These are phyloP conservation scores for Tetropium fuscum DNA, from an alignment of 2,888 invertebrate species.

Conservation along the genomic window DNA sequence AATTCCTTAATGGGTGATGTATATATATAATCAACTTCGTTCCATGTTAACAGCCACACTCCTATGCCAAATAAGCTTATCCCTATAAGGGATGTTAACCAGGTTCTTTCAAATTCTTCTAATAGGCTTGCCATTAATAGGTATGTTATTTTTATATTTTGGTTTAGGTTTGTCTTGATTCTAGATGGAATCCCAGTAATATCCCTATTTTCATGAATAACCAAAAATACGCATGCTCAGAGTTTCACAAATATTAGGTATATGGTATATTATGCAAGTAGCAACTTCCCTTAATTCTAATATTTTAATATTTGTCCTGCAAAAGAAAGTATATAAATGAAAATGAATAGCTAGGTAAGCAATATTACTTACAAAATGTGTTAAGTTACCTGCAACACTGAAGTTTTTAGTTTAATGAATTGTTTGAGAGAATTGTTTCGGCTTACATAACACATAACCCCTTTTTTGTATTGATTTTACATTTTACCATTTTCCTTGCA, in stretches of 20 bases:
- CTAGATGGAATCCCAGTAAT: too few species aligned
- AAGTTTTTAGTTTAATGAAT: too few species aligned
- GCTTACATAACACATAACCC: too few species aligned
- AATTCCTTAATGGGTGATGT: background rate
- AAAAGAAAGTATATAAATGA: constrained; percentile 14
- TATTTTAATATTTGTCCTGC: constrained; percentile 6
- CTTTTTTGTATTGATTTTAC: too few species aligned
- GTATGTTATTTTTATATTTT: too few species aligned
- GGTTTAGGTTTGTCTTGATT: background rate
- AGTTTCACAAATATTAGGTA: constrained; percentile 41
- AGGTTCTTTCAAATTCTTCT: constrained; percentile 76
- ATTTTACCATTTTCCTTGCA: too few species aligned
- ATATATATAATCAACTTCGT: constrained; percentile 73
- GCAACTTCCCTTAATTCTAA: constrained; percentile 20
- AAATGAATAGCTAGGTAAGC: constrained; percentile 13
- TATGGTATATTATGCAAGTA: too few species aligned
- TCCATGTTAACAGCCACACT: constrained; percentile 82
- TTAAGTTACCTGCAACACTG: too few species aligned
- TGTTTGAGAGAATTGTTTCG: too few species aligned
- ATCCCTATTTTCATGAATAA: constrained; percentile 29
- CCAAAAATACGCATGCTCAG: constrained; percentile 49
- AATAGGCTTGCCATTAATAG: constrained; percentile 51
- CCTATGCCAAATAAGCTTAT: constrained; percentile 75
- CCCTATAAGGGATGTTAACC: constrained; percentile 80
- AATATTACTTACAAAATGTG: background rate